Percentiles rank a stretch among this genome's conserved stretches.
Conservation (phyloP, 2,797 vertebrate species). For the Chaetophractus vellerosus region DNA sequence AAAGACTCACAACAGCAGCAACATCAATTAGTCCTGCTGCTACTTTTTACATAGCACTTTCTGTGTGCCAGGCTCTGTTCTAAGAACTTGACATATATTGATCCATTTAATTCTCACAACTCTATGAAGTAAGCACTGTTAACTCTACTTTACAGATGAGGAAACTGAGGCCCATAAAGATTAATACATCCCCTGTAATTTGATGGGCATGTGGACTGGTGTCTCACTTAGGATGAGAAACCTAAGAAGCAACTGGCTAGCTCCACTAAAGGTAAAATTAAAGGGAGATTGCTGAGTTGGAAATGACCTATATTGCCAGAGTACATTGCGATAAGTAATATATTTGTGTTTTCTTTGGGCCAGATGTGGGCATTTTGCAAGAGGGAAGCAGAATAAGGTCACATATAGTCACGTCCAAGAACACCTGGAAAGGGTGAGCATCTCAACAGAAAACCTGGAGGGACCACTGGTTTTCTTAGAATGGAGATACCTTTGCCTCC, state of each 20-base stretch:
- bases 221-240: background rate
- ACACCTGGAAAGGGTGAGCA: background rate
- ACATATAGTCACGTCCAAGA: background rate
- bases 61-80: background rate
- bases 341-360: background rate
- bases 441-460: background rate
- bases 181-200: background rate
- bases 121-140: too few species aligned
- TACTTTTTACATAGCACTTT: background rate
- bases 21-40: background rate
- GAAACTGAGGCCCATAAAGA: background rate
- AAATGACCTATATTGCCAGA: background rate
- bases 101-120: background rate
- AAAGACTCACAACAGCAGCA: background rate
- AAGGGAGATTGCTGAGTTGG: background rate
- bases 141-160: constrained; percentile 18
- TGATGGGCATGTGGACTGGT: background rate
- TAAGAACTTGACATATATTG: background rate
- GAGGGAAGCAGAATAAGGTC: background rate
- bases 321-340: background rate
- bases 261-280: background rate
- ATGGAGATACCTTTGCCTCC: background rate
- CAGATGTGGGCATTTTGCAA: background rate
- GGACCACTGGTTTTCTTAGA: background rate
- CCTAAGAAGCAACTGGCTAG: background rate